Conservation (phyloP, 35 echinoderm and acorn worm species). For the Anneissia japonica region DNA sequence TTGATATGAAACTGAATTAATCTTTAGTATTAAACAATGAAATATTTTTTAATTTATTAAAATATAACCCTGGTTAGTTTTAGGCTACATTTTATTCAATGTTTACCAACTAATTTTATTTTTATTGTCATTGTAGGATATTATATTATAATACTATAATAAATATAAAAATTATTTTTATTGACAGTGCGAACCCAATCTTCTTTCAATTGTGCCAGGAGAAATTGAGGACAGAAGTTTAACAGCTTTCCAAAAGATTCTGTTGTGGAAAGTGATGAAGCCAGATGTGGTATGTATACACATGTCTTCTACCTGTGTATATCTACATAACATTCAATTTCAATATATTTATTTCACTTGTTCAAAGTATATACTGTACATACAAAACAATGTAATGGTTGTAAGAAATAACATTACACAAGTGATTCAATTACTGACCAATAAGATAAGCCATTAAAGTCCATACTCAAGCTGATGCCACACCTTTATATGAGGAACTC, state of each 20-base stretch:
- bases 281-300: constrained; percentile 57
- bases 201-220: constrained; percentile 69
- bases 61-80: not conserved
- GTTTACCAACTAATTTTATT: not conserved
- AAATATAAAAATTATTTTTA: not conserved
- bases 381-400: too few species aligned
- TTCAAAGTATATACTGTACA: too few species aligned
- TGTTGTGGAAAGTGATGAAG: constrained; percentile 74
- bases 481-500: too few species aligned
- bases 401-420: too few species aligned
- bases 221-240: constrained; percentile 38
- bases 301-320: not conserved
- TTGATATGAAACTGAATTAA: too few species aligned
- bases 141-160: too few species aligned
- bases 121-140: not conserved
- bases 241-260: constrained; percentile 66
- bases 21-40: not conserved
- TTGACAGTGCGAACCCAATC: constrained; percentile 58
- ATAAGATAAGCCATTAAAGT: too few species aligned
- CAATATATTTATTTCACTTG: too few species aligned
- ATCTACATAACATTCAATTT: too few species aligned
- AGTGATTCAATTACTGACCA: too few species aligned
- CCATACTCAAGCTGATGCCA: too few species aligned
- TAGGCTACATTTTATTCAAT: not conserved
- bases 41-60: not conserved